Percentiles rank a stretch among this genome's conserved stretches.
These are phyloP conservation scores for Cyphomyrus discorhynchus DNA, from an alignment of 2,113 vertebrate genomes.

Conservation along the genomic window DNA sequence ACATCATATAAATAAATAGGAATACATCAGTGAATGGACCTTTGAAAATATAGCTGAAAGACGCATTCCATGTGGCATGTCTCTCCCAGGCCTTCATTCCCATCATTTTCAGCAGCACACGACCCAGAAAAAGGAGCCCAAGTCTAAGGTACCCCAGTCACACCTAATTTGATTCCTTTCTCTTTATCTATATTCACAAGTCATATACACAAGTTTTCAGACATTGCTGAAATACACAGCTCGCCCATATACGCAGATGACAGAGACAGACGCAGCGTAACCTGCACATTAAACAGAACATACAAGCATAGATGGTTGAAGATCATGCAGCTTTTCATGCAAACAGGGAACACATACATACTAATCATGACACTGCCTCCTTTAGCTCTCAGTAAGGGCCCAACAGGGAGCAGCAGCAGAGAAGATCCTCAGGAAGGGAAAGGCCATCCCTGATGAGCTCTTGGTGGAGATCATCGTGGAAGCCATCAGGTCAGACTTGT, in stretches of 20 bases:
- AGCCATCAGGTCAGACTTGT: conserved; percentile 67
- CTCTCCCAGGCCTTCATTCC: background rate
- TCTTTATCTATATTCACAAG: background rate
- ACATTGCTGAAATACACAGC: background rate
- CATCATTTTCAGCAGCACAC: conserved; percentile 1
- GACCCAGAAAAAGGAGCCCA: background rate
- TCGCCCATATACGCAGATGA: background rate
- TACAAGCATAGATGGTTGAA: background rate
- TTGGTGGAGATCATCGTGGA: conserved; percentile 71
- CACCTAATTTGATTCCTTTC: background rate
- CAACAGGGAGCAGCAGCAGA: conserved; percentile 63
- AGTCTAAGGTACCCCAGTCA: background rate
- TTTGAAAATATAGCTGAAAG: background rate
- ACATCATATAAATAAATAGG: background rate
- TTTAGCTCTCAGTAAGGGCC: conserved; percentile 60
- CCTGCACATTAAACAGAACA: background rate
- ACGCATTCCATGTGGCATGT: background rate
- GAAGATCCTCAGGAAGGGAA: conserved; percentile 65
- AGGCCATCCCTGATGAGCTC: conserved; percentile 63
- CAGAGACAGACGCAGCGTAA: background rate
- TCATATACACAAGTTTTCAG: background rate
- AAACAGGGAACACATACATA: background rate
- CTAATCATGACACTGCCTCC: conserved; percentile 14
- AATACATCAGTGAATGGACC: background rate
- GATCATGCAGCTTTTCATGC: background rate